phyloP scores from a whole-genome alignment of 2,888 invertebrate genomes.

The Tuta absoluta region DNA sequence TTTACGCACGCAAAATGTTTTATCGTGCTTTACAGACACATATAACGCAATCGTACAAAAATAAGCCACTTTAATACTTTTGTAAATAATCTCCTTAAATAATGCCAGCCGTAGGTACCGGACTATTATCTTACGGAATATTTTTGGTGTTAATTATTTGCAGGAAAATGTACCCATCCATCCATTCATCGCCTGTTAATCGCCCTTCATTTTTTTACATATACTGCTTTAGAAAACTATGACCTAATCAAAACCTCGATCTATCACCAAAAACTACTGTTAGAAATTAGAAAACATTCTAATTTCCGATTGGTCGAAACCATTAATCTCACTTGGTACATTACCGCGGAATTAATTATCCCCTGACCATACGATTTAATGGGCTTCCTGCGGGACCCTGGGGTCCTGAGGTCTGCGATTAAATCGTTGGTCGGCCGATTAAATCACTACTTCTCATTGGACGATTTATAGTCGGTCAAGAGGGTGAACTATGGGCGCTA shows the following conservation, averaged over 20 bases:
- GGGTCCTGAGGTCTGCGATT: slow-evolving; percentile 71
- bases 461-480: slow-evolving; percentile 68
- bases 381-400: slow-evolving; percentile 75
- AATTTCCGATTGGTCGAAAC: slow-evolving; percentile 46
- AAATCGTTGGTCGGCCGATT: slow-evolving; percentile 70
- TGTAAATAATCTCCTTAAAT: too few species aligned
- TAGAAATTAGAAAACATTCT: slow-evolving; percentile 56
- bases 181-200: too few species aligned
- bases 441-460: slow-evolving; percentile 81
- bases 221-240: not conserved
- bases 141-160: too few species aligned
- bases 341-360: slow-evolving; percentile 80
- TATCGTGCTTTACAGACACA: too few species aligned
- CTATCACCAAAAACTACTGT: slow-evolving; percentile 59
- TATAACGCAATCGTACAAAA: too few species aligned
- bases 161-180: too few species aligned
- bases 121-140: too few species aligned
- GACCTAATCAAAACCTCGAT: slow-evolving; percentile 27
- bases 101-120: too few species aligned
- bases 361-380: slow-evolving; percentile 81
- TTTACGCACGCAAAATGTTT: too few species aligned
- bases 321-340: slow-evolving; percentile 78
- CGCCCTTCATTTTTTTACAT: too few species aligned
- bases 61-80: too few species aligned
- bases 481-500: not conserved